These are phyloP conservation scores for Xanthia icteritia DNA, from an alignment of 2,888 invertebrate species.

Conservation along the genomic window DNA sequence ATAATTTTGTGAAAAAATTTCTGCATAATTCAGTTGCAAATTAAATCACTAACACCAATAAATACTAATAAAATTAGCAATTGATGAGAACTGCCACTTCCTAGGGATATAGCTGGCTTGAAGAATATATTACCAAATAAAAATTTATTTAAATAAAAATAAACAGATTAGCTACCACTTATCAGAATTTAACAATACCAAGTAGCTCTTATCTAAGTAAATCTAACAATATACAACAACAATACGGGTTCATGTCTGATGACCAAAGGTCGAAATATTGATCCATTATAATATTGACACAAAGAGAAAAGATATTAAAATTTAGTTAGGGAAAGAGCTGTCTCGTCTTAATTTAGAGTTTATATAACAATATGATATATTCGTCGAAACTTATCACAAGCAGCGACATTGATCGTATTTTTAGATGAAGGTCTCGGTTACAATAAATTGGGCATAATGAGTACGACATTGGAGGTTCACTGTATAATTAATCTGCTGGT, in stretches of 20 bases:
- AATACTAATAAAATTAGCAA: neutral
- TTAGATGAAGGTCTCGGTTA: slow-evolving; percentile 87
- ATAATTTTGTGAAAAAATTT: neutral
- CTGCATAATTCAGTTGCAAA: neutral
- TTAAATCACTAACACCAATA: neutral
- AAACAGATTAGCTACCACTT: slow-evolving; percentile 11
- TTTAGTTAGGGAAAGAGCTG: neutral
- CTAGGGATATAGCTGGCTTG: neutral
- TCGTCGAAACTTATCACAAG: slow-evolving; percentile 68
- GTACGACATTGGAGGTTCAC: slow-evolving; percentile 76
- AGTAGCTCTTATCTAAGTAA: neutral
- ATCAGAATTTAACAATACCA: slow-evolving; percentile 18
- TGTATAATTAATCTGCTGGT: slow-evolving; percentile 46
- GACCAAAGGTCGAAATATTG: slow-evolving; percentile 71
- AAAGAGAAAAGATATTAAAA: slow-evolving; percentile 2
- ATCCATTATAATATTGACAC: slow-evolving; percentile 54
- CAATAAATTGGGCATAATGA: slow-evolving; percentile 75
- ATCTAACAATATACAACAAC: neutral
- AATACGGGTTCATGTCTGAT: slow-evolving; percentile 26
- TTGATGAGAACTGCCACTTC: neutral
- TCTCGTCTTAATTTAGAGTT: slow-evolving; percentile 23
- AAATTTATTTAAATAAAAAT: slow-evolving; percentile 13
- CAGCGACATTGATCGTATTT: slow-evolving; percentile 78
- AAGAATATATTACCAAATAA: neutral
- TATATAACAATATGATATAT: slow-evolving; percentile 56